Evolutionary conservation across 2,797 vertebrate genomes (phyloP).

Genomic region (Okamejei kenojei): DNA sequence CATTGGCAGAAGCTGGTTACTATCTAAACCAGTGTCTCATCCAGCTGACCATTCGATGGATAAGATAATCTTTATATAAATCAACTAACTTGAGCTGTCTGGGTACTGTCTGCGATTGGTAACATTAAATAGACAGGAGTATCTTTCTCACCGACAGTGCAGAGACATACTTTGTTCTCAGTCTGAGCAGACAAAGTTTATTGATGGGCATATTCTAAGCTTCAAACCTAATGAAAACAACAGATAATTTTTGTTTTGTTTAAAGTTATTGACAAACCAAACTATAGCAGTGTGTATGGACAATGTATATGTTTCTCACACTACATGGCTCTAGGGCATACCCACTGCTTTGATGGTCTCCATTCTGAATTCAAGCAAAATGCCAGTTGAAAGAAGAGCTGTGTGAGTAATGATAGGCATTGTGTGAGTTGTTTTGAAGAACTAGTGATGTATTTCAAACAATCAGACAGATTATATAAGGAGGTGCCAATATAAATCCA

Average conservation of each 20-base stretch:
- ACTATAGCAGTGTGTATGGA: background rate
- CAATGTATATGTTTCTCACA: slow-evolving; percentile 5
- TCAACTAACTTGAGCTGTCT: slow-evolving; percentile 66
- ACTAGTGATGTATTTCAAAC: background rate
- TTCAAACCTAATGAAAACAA: slow-evolving; percentile 39
- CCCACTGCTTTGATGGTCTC: background rate
- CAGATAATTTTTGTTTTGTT: background rate
- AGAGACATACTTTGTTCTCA: slow-evolving; percentile 50
- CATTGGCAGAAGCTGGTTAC: slow-evolving; percentile 61
- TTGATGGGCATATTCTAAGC: slow-evolving; percentile 67
- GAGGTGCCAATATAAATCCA: background rate
- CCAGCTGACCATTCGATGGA: slow-evolving; percentile 63
- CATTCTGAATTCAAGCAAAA: background rate
- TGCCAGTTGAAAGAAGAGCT: background rate
- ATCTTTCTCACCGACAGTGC: slow-evolving; percentile 63
- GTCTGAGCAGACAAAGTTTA: slow-evolving; percentile 63
- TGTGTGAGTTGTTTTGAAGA: background rate
- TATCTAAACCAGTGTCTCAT: slow-evolving; percentile 55
- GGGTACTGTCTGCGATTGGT: slow-evolving; percentile 63
- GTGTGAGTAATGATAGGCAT: background rate
- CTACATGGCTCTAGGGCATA: background rate
- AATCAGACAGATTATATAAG: background rate
- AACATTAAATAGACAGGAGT: slow-evolving; percentile 60
- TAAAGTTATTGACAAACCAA: background rate
- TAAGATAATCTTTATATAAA: slow-evolving; percentile 64